A percentile compares a stretch with the other conserved stretches of the same genome.
Conservation (phyloP, 2,797 vertebrate genomes). For the Tenualosa thibaudeaui region DNA sequence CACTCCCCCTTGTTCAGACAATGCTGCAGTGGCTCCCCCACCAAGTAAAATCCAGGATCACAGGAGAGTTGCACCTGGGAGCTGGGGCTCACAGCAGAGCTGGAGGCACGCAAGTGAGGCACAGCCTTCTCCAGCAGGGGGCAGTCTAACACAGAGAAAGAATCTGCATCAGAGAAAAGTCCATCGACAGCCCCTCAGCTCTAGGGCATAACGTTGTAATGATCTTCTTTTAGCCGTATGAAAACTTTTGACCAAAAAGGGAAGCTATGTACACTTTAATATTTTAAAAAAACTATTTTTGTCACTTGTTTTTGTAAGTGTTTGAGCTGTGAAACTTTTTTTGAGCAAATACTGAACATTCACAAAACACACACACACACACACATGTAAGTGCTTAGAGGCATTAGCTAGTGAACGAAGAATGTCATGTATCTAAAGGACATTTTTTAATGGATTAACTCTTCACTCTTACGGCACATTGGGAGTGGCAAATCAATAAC, state of each 20-base stretch:
- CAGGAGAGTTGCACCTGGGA: constrained; percentile 89
- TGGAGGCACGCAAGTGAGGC: constrained; percentile 81
- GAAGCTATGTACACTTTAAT: background rate
- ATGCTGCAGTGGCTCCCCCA: constrained; percentile 86
- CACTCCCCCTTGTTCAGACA: constrained; percentile 94
- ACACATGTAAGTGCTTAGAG: background rate
- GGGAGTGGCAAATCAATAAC: background rate
- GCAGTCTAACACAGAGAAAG: constrained; percentile 77
- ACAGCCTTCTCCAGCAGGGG: constrained; percentile 80
- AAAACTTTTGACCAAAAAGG: background rate
- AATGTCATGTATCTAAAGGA: background rate
- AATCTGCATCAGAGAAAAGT: background rate
- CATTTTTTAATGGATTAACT: background rate
- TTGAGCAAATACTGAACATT: background rate
- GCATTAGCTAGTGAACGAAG: background rate
- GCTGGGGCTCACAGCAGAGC: constrained; percentile 80
- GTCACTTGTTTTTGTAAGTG: background rate
- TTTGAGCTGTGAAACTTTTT: background rate
- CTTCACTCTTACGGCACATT: background rate
- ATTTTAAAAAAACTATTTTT: background rate
- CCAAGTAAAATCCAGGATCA: constrained; percentile 92
- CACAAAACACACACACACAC: background rate
- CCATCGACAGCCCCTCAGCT: background rate
- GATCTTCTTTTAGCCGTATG: background rate
- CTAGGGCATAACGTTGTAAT: background rate